These are phyloP conservation scores for Rhingia rostrata DNA, from an alignment of 2,888 invertebrate species.

Conservation along the genomic window DNA sequence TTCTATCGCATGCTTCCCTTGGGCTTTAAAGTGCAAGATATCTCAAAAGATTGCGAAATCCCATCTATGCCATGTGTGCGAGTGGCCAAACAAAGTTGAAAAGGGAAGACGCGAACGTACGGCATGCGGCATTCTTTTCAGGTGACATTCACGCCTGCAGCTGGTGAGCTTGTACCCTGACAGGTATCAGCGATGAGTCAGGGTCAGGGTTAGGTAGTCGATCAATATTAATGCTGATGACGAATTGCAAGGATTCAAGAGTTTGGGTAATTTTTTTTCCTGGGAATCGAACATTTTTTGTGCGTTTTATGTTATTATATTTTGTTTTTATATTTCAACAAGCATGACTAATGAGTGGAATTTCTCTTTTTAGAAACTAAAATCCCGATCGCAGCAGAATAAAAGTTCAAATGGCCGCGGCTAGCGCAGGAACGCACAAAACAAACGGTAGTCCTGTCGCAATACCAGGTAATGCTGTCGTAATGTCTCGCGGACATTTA, in stretches of 20 bases:
- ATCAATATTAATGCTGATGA: constrained; percentile 40
- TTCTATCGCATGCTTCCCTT: constrained; percentile 4
- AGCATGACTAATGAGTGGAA: constrained; percentile 30
- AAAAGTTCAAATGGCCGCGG: constrained; percentile 81
- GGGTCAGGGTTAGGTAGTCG: constrained; percentile 50
- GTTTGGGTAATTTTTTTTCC: constrained; percentile 28
- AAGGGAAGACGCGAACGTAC: constrained; percentile 4
- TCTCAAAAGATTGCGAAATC: constrained; percentile 36
- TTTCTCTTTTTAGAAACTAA: constrained; percentile 73
- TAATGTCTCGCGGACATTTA: constrained; percentile 75
- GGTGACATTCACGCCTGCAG: constrained; percentile 55
- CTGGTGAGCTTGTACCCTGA: constrained; percentile 42
- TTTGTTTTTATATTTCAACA: not conserved
- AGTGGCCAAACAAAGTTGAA: constrained; percentile 3
- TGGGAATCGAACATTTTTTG: not conserved
- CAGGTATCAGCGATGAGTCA: constrained; percentile 55
- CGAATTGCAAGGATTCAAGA: constrained; percentile 28
- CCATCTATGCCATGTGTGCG: constrained; percentile 7
- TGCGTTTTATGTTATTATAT: constrained; percentile 40
- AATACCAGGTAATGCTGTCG: constrained; percentile 75
- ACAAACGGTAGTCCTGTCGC: constrained; percentile 77
- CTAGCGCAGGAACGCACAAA: constrained; percentile 82
- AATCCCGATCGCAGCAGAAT: constrained; percentile 73
- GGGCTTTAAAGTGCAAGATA: constrained; percentile 7
- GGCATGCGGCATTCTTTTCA: constrained; percentile 25